phyloP scores from a whole-genome alignment of 2,888 invertebrate genomes.

The Blomia tropicalis region DNA sequence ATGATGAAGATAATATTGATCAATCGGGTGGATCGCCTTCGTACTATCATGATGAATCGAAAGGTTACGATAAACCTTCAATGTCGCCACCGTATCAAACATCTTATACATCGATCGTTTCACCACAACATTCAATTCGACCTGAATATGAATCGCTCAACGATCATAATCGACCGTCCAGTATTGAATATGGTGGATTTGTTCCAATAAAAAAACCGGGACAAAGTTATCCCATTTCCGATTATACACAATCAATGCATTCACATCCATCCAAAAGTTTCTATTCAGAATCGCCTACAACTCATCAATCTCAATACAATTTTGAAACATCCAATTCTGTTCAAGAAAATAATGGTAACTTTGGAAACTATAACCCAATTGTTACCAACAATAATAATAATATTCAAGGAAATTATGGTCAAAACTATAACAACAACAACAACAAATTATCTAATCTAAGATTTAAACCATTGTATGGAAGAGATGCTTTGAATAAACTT shows the following conservation, averaged over 20 bases:
- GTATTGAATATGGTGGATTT: conserved; percentile 7
- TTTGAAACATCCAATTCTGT: neutral
- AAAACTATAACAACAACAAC: neutral
- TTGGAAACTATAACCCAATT: neutral
- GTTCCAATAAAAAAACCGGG: conserved; percentile 14
- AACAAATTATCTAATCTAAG: neutral
- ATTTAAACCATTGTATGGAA: conserved; percentile 5
- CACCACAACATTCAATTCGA: neutral
- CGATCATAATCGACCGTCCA: neutral
- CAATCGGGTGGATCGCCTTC: neutral
- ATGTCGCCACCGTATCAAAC: neutral
- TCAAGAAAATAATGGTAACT: neutral
- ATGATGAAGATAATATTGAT: conserved; percentile 3
- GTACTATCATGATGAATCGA: neutral
- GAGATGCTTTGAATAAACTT: conserved; percentile 7
- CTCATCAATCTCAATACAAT: neutral
- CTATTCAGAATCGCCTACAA: neutral
- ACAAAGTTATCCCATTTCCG: neutral
- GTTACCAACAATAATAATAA: neutral
- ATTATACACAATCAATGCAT: neutral
- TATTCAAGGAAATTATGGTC: neutral
- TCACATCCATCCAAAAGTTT: conserved; percentile 1
- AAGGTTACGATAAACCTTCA: neutral
- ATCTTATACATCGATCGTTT: neutral
- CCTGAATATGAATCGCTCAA: neutral